These are phyloP conservation scores for Gorsachius magnificus DNA, from an alignment of 2,797 vertebrate species.

Conservation along the genomic window DNA sequence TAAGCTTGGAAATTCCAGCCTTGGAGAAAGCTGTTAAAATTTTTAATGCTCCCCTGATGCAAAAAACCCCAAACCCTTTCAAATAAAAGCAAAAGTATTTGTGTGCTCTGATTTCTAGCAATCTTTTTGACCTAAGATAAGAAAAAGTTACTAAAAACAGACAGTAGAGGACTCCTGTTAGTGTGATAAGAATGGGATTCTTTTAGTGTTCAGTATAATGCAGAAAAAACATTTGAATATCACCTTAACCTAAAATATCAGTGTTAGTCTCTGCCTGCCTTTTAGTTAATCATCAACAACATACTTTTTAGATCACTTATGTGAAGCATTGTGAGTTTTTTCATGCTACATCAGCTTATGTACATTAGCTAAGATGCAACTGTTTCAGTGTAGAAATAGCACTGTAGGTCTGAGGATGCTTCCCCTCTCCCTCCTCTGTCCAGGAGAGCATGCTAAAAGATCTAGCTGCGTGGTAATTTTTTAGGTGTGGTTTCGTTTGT, in stretches of 20 bases:
- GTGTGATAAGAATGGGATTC: neutral
- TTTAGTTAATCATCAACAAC: neutral
- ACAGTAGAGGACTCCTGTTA: neutral
- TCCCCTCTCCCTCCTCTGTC: rapidly evolving
- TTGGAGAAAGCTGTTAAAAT: neutral
- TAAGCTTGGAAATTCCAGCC: neutral
- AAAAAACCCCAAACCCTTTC: neutral
- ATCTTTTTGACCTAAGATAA: neutral
- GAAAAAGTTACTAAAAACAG: slow-evolving; percentile 8
- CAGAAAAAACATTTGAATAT: neutral
- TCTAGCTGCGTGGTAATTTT: neutral
- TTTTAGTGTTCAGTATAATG: neutral
- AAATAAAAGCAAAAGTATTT: neutral
- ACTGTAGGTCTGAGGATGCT: neutral
- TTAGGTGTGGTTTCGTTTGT: neutral
- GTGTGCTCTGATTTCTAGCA: neutral
- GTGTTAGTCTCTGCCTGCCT: neutral
- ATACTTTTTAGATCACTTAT: neutral
- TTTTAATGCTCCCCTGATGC: neutral
- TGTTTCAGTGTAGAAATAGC: neutral
- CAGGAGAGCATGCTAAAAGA: neutral
- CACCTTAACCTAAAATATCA: neutral
- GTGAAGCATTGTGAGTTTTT: neutral
- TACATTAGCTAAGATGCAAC: neutral
- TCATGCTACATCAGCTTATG: neutral